phyloP scores from a whole-genome alignment of 2,888 invertebrate species.

The Taphrorychus bicolor region DNA sequence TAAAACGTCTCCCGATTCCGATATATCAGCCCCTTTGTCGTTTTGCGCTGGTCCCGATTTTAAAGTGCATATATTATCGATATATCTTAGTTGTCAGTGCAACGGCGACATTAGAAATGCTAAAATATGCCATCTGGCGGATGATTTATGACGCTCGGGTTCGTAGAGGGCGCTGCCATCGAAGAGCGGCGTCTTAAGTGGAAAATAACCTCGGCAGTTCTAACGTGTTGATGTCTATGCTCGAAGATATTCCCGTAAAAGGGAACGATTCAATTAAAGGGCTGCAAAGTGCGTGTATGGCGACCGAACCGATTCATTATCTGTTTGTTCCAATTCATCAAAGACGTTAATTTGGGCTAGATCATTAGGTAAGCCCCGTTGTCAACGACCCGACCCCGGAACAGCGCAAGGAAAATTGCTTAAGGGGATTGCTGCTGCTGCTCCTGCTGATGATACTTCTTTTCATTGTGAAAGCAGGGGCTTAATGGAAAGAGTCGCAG shows the following conservation, averaged over 20 bases:
- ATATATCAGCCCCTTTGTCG: conserved; percentile 48
- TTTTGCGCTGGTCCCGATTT: conserved; percentile 48
- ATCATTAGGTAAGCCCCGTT: conserved; percentile 53
- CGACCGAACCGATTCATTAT: conserved; percentile 44
- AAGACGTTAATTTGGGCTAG: conserved; percentile 52
- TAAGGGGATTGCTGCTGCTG: conserved; percentile 31
- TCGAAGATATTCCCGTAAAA: too few species aligned
- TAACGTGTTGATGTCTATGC: neutral
- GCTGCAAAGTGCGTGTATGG: too few species aligned
- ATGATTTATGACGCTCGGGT: conserved; percentile 56
- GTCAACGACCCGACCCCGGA: conserved; percentile 44
- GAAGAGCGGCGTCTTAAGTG: conserved; percentile 17
- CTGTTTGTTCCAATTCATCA: conserved; percentile 52
- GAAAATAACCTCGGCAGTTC: conserved; percentile 34
- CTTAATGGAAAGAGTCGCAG: conserved; percentile 42
- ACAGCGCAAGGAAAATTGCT: conserved; percentile 37
- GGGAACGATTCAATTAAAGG: conserved; percentile 17
- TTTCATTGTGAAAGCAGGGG: conserved; percentile 30
- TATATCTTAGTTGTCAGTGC: conserved; percentile 60
- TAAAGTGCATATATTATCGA: conserved; percentile 60
- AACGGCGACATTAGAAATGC: conserved; percentile 60
- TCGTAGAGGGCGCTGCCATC: conserved; percentile 29
- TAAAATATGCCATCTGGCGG: conserved; percentile 62
- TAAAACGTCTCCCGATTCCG: conserved; percentile 39
- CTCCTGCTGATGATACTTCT: conserved; percentile 29